Conservation (phyloP, 2,888 invertebrate genomes). For the Nomada hirtipes region DNA sequence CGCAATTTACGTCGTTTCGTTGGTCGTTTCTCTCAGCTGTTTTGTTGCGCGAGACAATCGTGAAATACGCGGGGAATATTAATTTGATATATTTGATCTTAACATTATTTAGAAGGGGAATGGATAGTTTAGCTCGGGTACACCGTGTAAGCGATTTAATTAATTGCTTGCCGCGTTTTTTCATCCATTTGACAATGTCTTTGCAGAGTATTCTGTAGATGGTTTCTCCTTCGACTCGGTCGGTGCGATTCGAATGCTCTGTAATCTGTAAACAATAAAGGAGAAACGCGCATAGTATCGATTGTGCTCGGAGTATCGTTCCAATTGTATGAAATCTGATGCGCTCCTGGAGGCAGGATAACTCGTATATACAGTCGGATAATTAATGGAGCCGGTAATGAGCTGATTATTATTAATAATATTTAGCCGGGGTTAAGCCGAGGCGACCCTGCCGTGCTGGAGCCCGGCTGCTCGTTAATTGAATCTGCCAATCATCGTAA, state of each 20-base stretch:
- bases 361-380: slow-evolving; percentile 72
- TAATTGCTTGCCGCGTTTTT: not conserved
- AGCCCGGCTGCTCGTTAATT: slow-evolving; percentile 86
- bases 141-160: not conserved
- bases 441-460: slow-evolving; percentile 79
- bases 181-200: not conserved
- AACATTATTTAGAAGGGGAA: not conserved
- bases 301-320: slow-evolving; percentile 35
- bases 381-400: slow-evolving; percentile 83
- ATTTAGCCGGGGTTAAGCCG: slow-evolving; percentile 83
- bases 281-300: slow-evolving; percentile 35
- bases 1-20: slow-evolving; percentile 6
- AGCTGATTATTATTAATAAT: slow-evolving; percentile 84
- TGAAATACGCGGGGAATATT: too few species aligned
- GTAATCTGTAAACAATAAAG: slow-evolving; percentile 3
- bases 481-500: slow-evolving; percentile 93
- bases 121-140: too few species aligned
- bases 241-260: not conserved
- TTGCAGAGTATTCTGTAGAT: not conserved
- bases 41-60: not conserved
- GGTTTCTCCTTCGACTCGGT: not conserved
- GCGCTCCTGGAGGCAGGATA: slow-evolving; percentile 70
- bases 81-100: too few species aligned
- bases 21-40: not conserved
- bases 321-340: slow-evolving; percentile 66